Percentiles rank a stretch among this genome's conserved stretches.
Evolutionary conservation across 2,113 vertebrate species (phyloP).

Genomic region (Bettongia penicillata): DNA sequence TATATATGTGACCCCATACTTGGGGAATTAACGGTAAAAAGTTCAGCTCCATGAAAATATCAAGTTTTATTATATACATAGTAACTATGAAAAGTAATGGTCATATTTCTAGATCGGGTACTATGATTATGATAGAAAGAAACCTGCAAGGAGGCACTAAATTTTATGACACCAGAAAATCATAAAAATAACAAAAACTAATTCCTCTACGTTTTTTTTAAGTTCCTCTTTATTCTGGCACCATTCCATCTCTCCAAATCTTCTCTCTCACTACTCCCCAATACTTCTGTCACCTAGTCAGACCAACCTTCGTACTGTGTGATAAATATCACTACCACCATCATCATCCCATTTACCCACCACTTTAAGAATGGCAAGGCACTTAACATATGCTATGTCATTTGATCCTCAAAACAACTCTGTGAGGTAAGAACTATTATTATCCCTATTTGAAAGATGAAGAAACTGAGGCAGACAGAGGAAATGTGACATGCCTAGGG

Average conservation of each 20-base stretch:
- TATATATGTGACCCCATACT: neutral
- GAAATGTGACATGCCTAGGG: neutral
- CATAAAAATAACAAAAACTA: neutral
- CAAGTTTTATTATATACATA: neutral
- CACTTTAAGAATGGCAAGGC: neutral
- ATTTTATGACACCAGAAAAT: neutral
- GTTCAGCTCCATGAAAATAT: neutral
- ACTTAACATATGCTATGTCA: neutral
- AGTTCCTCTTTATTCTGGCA: neutral
- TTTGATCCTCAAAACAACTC: neutral
- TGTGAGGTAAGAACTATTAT: neutral
- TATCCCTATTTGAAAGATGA: neutral
- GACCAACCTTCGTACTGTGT: neutral
- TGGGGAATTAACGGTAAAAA: neutral
- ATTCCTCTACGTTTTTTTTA: neutral
- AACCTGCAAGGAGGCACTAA: slow-evolving; percentile 1
- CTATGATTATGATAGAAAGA: slow-evolving; percentile 2
- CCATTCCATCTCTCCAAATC: rapidly evolving
- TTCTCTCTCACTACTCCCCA: neutral
- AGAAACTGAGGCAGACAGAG: neutral
- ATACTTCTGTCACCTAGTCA: neutral
- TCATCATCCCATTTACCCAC: neutral
- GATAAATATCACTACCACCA: neutral
- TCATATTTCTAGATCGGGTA: slow-evolving; percentile 26
- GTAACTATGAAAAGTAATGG: no score